phyloP scores from a whole-genome alignment of 2,113 vertebrate species.

The Oostethus manadensis region DNA sequence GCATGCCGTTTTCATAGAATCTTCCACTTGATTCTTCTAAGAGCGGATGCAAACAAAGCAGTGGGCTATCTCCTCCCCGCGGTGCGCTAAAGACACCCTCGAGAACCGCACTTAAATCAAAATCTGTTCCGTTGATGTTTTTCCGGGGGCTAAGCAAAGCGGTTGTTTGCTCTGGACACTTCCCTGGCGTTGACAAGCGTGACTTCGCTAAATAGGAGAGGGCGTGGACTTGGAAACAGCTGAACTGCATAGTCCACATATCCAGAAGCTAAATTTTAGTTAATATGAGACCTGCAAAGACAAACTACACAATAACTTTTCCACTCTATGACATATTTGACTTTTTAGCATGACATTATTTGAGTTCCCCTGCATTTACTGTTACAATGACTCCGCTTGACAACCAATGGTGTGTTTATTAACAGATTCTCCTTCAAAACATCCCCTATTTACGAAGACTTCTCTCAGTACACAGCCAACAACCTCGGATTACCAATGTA shows the following conservation, averaged over 20 bases:
- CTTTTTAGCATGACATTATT: no score
- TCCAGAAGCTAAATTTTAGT: background rate
- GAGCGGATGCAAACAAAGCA: background rate
- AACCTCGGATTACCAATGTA: no score
- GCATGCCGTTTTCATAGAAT: background rate
- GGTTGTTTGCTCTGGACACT: conserved; percentile 20
- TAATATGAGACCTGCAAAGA: background rate
- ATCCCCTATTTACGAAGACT: no score
- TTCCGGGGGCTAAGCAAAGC: conserved; percentile 18
- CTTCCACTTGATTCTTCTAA: background rate
- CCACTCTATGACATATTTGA: no score
- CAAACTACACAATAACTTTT: no score
- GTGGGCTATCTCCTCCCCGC: background rate
- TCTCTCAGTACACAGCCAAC: no score
- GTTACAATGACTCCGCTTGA: no score
- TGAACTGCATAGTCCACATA: conserved; percentile 12
- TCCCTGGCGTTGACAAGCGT: conserved; percentile 11
- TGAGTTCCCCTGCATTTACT: no score
- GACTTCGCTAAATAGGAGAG: conserved; percentile 32
- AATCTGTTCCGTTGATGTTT: conserved; percentile 29
- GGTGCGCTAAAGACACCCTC: conserved; percentile 7
- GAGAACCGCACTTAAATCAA: conserved; percentile 15
- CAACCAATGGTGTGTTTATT: no score
- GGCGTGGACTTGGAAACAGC: conserved; percentile 6
- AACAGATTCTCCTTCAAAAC: no score